Base-by-base conservation (phyloP, 2,888 invertebrate species). In the Apoderus coryli region DNA sequence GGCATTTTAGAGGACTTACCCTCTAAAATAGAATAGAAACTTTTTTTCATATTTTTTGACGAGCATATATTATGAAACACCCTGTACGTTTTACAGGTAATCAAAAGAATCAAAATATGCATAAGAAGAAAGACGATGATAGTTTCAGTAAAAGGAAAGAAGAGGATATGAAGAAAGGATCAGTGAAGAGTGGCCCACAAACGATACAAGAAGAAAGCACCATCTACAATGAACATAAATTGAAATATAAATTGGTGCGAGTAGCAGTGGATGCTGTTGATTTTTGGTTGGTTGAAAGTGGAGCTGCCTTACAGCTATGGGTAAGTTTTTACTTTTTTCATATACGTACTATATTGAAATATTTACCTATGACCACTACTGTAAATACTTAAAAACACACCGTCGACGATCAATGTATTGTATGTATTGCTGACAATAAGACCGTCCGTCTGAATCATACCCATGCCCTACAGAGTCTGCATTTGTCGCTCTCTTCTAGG, bases 181-280 rank as follows among this genome's bases (percentile, higher is more conserved):
- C 44, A 9, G 32, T 39, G 14, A 39, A 37, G 4, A 43, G 41
- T 22, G 22, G 22, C 12, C 25, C 29, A 24, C 32, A 35, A 14
- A 37, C 37, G n/a, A 11, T 4, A 13, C 33, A 35, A 4, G 43
- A 39, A 16, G 46, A 47, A 16, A 41, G 41, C 23, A 42, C 45
- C 14, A 41, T 44, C 14, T 43, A 47, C 14, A 46, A 49, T 29
- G 52, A 54, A 10, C 59, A 59, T 37, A 54, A 54, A 35, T 42
- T 95, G 33, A 96, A 95, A 54, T 96, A 96, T 58, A 73, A 81
- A 53, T 84, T 96, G 79, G 79, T 85, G 4, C 67, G 96, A 25
- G 67, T 90, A 2, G 78, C 86, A 1, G 64, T 93, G 16, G 92
- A 93, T 59, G 76, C 82, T 2, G 64, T 96, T 2, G 89, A 93